These are phyloP conservation scores for Peromyscus nudipes DNA, from an alignment of 2,797 vertebrate species.

Conservation along the genomic window DNA sequence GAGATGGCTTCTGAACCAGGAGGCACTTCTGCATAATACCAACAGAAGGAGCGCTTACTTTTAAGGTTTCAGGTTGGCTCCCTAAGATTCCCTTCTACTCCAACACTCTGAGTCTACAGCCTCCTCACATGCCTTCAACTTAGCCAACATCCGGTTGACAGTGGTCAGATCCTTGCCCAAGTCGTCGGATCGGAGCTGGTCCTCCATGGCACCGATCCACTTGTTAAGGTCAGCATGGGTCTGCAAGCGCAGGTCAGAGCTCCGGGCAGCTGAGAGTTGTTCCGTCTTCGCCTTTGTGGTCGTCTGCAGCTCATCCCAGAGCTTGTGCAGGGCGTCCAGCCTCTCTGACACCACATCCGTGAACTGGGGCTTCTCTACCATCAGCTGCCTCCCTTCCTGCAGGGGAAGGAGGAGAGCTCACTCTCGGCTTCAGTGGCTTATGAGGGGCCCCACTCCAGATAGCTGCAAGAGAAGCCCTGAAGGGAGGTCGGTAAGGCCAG, in stretches of 20 bases:
- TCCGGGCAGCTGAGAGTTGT: constrained; percentile 95
- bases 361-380: constrained; percentile 92
- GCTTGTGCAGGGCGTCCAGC: constrained; percentile 90
- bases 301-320: constrained; percentile 93
- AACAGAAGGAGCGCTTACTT: background rate
- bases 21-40: background rate
- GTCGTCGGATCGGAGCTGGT: constrained; percentile 92
- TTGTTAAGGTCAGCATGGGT: constrained; percentile 93
- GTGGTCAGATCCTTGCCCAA: constrained; percentile 95
- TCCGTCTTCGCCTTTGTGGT: constrained; percentile 93
- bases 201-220: constrained; percentile 93
- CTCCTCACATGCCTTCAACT: constrained; percentile 91
- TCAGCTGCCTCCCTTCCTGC: constrained; percentile 95
- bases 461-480: background rate
- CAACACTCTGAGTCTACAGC: background rate
- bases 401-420: background rate
- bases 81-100: background rate
- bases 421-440: fast-evolving
- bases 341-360: constrained; percentile 88
- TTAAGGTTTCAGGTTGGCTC: background rate
- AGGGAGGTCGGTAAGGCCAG: background rate
- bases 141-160: constrained; percentile 96
- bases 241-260: constrained; percentile 93
- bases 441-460: background rate
- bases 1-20: background rate